These are phyloP conservation scores for Xenopus tropicalis DNA, from an alignment of 2,113 vertebrate species.

Conservation along the genomic window DNA sequence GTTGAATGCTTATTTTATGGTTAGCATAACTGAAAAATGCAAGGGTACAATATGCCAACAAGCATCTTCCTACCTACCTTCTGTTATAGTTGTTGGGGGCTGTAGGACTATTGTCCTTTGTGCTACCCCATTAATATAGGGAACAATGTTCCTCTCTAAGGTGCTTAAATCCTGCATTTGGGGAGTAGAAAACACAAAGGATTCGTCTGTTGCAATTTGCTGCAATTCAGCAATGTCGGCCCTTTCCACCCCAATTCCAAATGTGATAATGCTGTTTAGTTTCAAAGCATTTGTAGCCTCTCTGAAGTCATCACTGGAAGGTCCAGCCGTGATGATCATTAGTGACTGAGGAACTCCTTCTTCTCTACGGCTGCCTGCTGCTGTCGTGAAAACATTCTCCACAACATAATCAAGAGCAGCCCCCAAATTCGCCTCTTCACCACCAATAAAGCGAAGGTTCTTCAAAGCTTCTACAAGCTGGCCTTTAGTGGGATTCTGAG, in stretches of 20 bases:
- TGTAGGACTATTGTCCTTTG: slow-evolving; percentile 83
- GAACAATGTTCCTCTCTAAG: slow-evolving; percentile 75
- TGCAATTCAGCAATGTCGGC: slow-evolving; percentile 78
- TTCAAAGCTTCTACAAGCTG: slow-evolving; percentile 80
- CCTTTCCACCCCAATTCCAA: slow-evolving; percentile 74
- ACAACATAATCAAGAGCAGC: slow-evolving; percentile 83
- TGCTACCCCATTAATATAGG: slow-evolving; percentile 80
- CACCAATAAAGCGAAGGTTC: slow-evolving; percentile 73
- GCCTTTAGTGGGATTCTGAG: slow-evolving; percentile 77
- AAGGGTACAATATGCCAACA: too few relatives aligned
- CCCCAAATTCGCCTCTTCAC: slow-evolving; percentile 81
- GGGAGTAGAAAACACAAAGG: slow-evolving; percentile 77
- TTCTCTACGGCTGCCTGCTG: slow-evolving; percentile 85
- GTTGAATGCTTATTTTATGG: too few relatives aligned
- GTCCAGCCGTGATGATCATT: slow-evolving; percentile 84
- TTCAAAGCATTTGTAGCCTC: slow-evolving; percentile 80
- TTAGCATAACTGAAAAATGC: too few relatives aligned
- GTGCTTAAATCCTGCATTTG: slow-evolving; percentile 75
- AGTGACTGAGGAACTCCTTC: slow-evolving; percentile 87
- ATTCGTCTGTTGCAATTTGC: slow-evolving; percentile 79
- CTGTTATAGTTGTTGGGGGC: slow-evolving; percentile 75
- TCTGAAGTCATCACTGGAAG: slow-evolving; percentile 85
- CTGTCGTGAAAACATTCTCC: slow-evolving; percentile 74
- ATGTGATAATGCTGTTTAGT: slow-evolving; percentile 78
- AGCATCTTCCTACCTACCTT: slow-evolving; percentile 84